These are phyloP conservation scores for Sphinx pinastri DNA, from an alignment of 2,888 invertebrate species.

Conservation along the genomic window DNA sequence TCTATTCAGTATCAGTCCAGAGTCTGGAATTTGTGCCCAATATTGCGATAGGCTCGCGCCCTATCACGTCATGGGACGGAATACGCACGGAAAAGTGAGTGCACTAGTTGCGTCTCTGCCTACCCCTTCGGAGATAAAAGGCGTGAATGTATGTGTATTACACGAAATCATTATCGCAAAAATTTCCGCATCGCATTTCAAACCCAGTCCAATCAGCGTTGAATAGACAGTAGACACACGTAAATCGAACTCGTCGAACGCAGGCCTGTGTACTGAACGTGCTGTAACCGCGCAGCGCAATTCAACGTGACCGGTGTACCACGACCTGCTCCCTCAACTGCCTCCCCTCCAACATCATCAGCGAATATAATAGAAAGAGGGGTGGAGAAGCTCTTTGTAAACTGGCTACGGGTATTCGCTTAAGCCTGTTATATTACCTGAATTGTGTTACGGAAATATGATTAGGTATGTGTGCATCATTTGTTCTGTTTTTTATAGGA, in stretches of 20 bases:
- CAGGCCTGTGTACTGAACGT: slow-evolving; percentile 21
- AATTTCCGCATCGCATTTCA: background rate
- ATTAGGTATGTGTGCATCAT: background rate
- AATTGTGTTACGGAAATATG: slow-evolving; percentile 5
- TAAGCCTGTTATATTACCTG: slow-evolving; percentile 11
- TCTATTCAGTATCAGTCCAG: too few species aligned
- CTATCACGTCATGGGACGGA: too few species aligned
- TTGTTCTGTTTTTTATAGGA: background rate
- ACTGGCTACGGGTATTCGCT: background rate
- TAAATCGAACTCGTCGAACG: slow-evolving; percentile 14
- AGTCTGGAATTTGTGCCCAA: too few species aligned
- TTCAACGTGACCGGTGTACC: background rate
- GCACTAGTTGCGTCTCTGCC: too few species aligned
- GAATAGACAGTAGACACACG: slow-evolving; percentile 3
- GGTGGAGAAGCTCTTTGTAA: background rate
- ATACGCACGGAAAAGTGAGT: too few species aligned
- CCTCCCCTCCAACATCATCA: background rate
- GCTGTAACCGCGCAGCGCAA: slow-evolving; percentile 20
- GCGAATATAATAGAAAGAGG: background rate
- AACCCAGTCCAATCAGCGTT: slow-evolving; percentile 11
- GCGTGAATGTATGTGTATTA: too few species aligned
- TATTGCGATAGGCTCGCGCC: too few species aligned
- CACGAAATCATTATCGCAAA: background rate
- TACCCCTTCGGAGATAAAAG: too few species aligned
- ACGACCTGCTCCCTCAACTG: background rate